Percentiles rank a stretch among this genome's conserved stretches.
Evolutionary conservation across 2,888 invertebrate genomes (phyloP).

Genomic region (Sinohyriopsis cumingii): DNA sequence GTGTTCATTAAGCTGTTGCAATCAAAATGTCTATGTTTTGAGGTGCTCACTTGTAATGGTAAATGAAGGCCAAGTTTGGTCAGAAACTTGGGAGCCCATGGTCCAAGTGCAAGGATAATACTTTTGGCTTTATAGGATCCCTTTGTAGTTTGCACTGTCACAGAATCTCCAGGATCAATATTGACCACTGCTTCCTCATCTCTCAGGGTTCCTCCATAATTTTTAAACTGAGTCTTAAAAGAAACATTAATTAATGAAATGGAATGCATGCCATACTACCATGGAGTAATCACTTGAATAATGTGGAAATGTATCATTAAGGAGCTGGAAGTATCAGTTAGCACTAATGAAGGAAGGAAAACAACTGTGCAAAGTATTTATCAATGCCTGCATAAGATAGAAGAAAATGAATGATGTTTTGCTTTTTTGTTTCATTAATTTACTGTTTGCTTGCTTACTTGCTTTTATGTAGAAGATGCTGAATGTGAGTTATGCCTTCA

Average conservation of each 20-base stretch:
- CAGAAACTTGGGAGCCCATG: slow-evolving; percentile 63
- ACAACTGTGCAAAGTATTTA: too few species aligned
- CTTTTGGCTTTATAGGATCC: slow-evolving; percentile 46
- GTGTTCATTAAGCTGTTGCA: neutral
- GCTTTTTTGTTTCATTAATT: too few species aligned
- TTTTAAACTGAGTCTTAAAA: slow-evolving; percentile 51
- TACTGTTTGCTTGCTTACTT: too few species aligned
- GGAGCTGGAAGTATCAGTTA: too few species aligned
- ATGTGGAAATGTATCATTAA: too few species aligned
- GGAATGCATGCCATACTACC: too few species aligned
- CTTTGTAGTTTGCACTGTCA: slow-evolving; percentile 48
- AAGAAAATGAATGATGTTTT: too few species aligned
- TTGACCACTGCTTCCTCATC: slow-evolving; percentile 52
- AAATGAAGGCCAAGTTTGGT: slow-evolving; percentile 55
- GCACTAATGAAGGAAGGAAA: too few species aligned
- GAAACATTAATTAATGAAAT: neutral
- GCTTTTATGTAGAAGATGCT: too few species aligned
- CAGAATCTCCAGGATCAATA: slow-evolving; percentile 50
- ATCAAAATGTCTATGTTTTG: neutral
- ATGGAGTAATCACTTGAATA: too few species aligned
- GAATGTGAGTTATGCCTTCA: too few species aligned
- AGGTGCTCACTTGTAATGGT: slow-evolving; percentile 55
- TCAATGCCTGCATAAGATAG: too few species aligned
- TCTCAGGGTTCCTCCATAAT: slow-evolving; percentile 51
- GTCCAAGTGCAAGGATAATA: slow-evolving; percentile 65